phyloP scores from a whole-genome alignment of 2,888 invertebrate species.

The Melanostoma mellinum region DNA sequence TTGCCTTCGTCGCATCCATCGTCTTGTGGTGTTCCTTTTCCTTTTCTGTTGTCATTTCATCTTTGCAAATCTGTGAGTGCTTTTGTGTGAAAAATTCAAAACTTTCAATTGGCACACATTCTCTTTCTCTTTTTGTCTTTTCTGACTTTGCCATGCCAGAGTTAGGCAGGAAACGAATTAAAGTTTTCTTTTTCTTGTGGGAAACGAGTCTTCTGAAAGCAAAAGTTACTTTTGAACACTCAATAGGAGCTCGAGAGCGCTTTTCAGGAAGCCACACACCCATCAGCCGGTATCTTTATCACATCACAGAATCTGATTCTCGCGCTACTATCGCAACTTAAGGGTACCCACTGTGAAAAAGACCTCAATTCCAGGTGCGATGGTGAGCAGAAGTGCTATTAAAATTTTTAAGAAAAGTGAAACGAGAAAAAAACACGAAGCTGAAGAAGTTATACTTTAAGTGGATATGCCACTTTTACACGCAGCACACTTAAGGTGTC shows the following conservation, averaged over 20 bases:
- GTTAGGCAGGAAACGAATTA: neutral
- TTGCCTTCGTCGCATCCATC: neutral
- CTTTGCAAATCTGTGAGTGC: constrained; percentile 46
- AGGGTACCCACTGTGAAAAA: constrained; percentile 12
- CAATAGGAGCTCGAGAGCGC: constrained; percentile 37
- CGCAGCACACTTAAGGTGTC: constrained; percentile 49
- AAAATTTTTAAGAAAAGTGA: constrained; percentile 35
- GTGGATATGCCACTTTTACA: constrained; percentile 60
- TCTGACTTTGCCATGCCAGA: neutral
- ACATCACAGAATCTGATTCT: constrained; percentile 26
- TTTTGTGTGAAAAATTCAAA: constrained; percentile 53
- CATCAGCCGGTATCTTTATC: neutral
- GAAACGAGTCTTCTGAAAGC: constrained; percentile 56
- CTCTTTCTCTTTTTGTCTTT: constrained; percentile 6
- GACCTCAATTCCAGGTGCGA: constrained; percentile 64
- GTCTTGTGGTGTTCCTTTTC: constrained; percentile 8
- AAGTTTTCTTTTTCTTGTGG: constrained; percentile 6
- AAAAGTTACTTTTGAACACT: constrained; percentile 69
- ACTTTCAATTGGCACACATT: constrained; percentile 71
- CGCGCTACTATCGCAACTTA: constrained; percentile 24
- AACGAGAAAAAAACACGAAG: constrained; percentile 30
- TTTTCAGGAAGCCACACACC: constrained; percentile 19
- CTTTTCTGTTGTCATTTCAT: constrained; percentile 34
- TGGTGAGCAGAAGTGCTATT: constrained; percentile 48
- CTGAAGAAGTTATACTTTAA: constrained; percentile 45